These are phyloP conservation scores for Cheirogaleus major DNA, from an alignment of 2,797 vertebrate genomes.

Conservation along the genomic window DNA sequence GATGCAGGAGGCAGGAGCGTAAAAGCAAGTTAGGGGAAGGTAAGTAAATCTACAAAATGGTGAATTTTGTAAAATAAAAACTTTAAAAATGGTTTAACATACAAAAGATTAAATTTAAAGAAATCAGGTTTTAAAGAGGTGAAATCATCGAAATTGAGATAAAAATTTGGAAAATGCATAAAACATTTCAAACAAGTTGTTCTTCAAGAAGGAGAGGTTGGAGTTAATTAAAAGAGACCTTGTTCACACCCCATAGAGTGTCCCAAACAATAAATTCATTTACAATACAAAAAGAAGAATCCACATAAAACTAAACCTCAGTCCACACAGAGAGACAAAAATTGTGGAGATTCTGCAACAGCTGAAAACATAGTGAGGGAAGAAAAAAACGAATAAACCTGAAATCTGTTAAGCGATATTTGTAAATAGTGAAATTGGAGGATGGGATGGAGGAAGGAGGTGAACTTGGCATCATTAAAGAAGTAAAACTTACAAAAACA, in stretches of 20 bases:
- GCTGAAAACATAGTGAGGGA: background rate
- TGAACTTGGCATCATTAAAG: slow-evolving; percentile 3
- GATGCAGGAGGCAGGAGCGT: background rate
- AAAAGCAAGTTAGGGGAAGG: background rate
- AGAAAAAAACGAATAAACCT: background rate
- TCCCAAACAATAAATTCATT: slow-evolving; percentile 66
- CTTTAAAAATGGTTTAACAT: slow-evolving; percentile 16
- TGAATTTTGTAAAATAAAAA: slow-evolving; percentile 19
- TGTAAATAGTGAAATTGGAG: background rate
- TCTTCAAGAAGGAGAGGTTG: background rate
- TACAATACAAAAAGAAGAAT: slow-evolving; percentile 59
- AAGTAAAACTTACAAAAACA: slow-evolving; percentile 47
- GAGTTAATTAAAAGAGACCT: slow-evolving; percentile 36
- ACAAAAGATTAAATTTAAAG: background rate
- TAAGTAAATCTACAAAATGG: background rate
- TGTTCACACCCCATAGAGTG: background rate
- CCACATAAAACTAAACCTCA: slow-evolving; percentile 34
- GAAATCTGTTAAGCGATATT: background rate
- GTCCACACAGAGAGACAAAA: background rate
- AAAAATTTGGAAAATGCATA: slow-evolving; percentile 12
- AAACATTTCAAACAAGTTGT: slow-evolving; percentile 27
- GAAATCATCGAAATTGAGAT: slow-evolving; percentile 30
- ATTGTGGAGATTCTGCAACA: background rate
- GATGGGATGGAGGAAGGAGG: background rate
- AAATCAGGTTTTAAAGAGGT: background rate